phyloP scores from a whole-genome alignment of 1,140 invertebrate species.

The Caenorhabditis latens region DNA sequence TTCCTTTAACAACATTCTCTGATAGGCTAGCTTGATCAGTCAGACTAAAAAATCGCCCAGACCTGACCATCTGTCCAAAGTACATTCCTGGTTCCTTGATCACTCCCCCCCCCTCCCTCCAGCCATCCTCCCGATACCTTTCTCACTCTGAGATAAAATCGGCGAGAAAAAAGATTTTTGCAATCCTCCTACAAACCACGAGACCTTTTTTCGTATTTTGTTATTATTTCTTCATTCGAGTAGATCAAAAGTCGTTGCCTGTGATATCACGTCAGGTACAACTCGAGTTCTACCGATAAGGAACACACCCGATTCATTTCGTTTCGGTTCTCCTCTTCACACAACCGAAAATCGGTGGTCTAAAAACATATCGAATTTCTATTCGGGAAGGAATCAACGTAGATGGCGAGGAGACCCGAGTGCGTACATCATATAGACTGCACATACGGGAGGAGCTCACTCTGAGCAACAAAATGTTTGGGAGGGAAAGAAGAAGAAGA shows the following conservation, averaged over 20 bases:
- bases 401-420: background rate
- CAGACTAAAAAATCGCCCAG: too few species aligned
- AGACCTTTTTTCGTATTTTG: background rate
- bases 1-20: too few species aligned
- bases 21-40: too few species aligned
- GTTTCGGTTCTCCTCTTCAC: background rate
- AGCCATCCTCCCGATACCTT: background rate
- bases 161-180: conserved; percentile 3
- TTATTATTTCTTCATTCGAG: background rate
- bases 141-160: background rate
- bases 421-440: background rate
- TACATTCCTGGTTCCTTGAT: conserved; percentile 22
- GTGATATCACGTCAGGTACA: background rate
- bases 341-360: background rate
- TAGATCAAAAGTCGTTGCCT: conserved; percentile 35
- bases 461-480: conserved; percentile 2
- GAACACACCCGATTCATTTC: conserved; percentile 2
- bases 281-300: conserved; percentile 13
- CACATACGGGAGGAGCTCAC: background rate
- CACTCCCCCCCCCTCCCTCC: background rate
- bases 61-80: background rate
- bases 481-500: background rate
- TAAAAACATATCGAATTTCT: conserved; percentile 56
- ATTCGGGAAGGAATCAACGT: conserved; percentile 36
- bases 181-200: conserved; percentile 28